Evolutionary conservation across 2,888 invertebrate species (phyloP).

Genomic region (Lottia gigantea): DNA sequence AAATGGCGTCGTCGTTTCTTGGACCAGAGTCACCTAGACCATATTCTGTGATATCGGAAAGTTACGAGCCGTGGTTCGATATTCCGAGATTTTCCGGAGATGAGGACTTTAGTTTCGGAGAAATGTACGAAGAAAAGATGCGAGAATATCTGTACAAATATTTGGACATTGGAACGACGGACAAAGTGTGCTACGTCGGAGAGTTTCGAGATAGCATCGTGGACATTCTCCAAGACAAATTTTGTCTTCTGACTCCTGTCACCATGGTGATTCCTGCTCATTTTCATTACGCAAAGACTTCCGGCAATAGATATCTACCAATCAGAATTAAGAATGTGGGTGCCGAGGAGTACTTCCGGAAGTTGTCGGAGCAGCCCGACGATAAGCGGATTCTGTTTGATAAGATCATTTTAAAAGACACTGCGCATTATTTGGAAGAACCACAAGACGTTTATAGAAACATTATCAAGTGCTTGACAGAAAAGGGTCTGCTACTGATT

Average conservation of each 20-base stretch:
- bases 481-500: constrained; percentile 55
- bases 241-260: constrained; percentile 61
- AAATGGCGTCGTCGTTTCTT: constrained; percentile 57
- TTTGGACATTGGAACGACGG: constrained; percentile 59
- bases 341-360: constrained; percentile 60
- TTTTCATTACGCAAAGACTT: constrained; percentile 59
- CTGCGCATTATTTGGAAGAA: constrained; percentile 55
- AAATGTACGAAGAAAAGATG: constrained; percentile 55
- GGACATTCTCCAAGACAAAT: constrained; percentile 47
- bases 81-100: constrained; percentile 45
- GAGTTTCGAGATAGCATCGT: constrained; percentile 57
- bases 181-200: constrained; percentile 62
- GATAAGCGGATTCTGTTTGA: constrained; percentile 46
- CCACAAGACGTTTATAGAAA: constrained; percentile 52
- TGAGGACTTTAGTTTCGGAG: constrained; percentile 55
- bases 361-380: constrained; percentile 29
- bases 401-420: constrained; percentile 60
- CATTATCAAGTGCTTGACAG: constrained; percentile 49
- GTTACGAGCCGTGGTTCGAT: constrained; percentile 46
- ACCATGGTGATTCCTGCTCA: constrained; percentile 59
- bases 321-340: constrained; percentile 56
- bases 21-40: constrained; percentile 65
- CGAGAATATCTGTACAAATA: constrained; percentile 57
- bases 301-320: constrained; percentile 50
- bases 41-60: constrained; percentile 61